Evolutionary conservation across 2,888 invertebrate genomes (phyloP), one percentile per base, ranked within the genome.

Genomic region (Drosophila seclusa): DNA sequence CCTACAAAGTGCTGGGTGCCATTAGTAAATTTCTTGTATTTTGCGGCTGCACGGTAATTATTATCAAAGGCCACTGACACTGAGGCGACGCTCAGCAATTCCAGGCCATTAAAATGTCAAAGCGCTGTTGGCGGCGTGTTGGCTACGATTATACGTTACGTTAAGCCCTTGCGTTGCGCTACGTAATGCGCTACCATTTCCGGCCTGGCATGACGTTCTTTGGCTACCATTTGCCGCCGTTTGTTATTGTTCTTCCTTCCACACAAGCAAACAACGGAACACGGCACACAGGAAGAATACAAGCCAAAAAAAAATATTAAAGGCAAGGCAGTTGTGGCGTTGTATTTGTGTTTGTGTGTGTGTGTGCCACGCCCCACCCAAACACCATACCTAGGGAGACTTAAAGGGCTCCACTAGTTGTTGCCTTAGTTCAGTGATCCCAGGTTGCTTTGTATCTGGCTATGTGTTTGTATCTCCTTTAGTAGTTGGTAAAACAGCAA

Each of bases 151-250:
- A 59, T 24, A 65, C 53, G 58, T 67, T 62, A 71, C 59, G 63
- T 55, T 59, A 32, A 38, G 45, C 50, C 32, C 50, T 76, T 76
- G 49, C 77, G 62, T 70, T 68, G 50, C 67, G 54, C 70, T 68
- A 68, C 74, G 66, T 67, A 66, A 74, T 53, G 58, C 52, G 45
- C 52, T 58, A 50, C 60, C 72, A 71, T 83, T 86, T 88, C 87
- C 81, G 77, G 21, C 52, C 48, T 75, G 69, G 64, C 62, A 53
- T 81, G 78, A 83, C 78, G 89, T 76, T 89, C 78, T 87, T 86
- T 86, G 83, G 68, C 78, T 59, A 86, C 73, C 78, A 75, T 80
- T 78, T 77, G 68, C 42, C 67, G 65, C 48, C 70, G 54, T 74
- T 76, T 86, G 61, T 84, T 87, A 73, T 78, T 83, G 82, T 83